phyloP scores from a whole-genome alignment of 2,113 vertebrate genomes.

The Myotis davidii region DNA sequence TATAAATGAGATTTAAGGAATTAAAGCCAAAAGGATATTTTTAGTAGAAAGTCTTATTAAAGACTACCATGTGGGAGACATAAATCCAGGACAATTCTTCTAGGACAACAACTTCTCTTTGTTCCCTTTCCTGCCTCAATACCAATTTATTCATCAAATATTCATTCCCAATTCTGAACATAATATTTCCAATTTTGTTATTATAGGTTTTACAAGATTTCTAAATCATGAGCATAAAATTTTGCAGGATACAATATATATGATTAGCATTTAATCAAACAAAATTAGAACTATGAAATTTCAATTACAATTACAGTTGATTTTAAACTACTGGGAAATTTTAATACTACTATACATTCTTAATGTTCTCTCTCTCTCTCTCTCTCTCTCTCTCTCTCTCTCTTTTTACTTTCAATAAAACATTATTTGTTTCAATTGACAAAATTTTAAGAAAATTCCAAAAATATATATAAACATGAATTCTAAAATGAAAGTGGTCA shows the following conservation, averaged over 20 bases:
- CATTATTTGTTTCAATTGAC: background rate
- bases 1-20: constrained; percentile 60
- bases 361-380: background rate
- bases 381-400: background rate
- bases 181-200: constrained; percentile 70
- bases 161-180: constrained; percentile 56
- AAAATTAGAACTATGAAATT: background rate
- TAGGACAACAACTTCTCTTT: constrained; percentile 44
- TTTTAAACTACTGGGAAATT: background rate
- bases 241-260: constrained; percentile 15
- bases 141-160: constrained; percentile 45
- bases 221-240: constrained; percentile 29
- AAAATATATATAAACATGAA: background rate
- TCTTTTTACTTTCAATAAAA: background rate
- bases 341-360: background rate
- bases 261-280: background rate
- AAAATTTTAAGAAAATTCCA: background rate
- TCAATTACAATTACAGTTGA: background rate
- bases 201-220: constrained; percentile 4
- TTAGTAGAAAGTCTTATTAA: constrained; percentile 67
- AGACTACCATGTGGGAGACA: constrained; percentile 48
- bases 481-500: background rate
- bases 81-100: constrained; percentile 71
- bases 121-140: background rate
- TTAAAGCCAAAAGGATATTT: constrained; percentile 55